Evolutionary conservation across 2,113 vertebrate species (phyloP), one percentile per base, ranked within the genome.

Genomic region (Cricetomys ansorgei): DNA sequence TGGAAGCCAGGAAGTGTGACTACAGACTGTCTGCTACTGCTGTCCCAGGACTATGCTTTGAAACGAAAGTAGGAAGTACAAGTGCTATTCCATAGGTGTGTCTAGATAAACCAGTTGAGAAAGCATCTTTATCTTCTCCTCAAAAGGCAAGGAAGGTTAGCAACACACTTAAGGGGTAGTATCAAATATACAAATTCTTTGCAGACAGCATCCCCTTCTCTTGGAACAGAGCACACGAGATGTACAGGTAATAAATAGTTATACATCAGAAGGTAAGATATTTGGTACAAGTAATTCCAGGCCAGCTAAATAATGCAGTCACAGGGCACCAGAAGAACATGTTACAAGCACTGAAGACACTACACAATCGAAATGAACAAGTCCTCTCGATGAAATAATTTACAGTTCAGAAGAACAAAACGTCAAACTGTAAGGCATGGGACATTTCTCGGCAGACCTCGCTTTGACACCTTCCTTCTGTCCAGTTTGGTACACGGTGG

Each of bases 391-490:
- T 98, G 98, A 98, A 97, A 98, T 98, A 98, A 99, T 98, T 98
- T 98, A 99, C 98, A 99, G 97, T 98, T 98, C 98, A 97, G 97
- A 98, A 98, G 98, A 98, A 98, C 96, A 98, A 97, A 98, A 98
- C 89, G 11, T 93, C 98, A 98, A 98, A 98, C 97, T 98, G 98
- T 99, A 99, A 99, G 98, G 98, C 99, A 99, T 98, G 98, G 98
- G 96, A 98, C 97, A 97, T 97, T 98, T 98, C 98, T 98, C 96
- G 98, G 98, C 98, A 98, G 98, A 98, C 98, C 98, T 98, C 97
- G 96, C 98, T 98, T 95, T 98, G 98, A 98, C 97, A 98, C 98
- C 97, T 98, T 98, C 98, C 98, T 98, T 98, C 97, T 98, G 98
- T 98, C 98, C 98, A 97, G 97, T 92, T 97, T 96, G 96, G 96